These are phyloP conservation scores for Phenganax stokvisi DNA, from an alignment of 92 coral and sea anemone species.

Conservation along the genomic window DNA sequence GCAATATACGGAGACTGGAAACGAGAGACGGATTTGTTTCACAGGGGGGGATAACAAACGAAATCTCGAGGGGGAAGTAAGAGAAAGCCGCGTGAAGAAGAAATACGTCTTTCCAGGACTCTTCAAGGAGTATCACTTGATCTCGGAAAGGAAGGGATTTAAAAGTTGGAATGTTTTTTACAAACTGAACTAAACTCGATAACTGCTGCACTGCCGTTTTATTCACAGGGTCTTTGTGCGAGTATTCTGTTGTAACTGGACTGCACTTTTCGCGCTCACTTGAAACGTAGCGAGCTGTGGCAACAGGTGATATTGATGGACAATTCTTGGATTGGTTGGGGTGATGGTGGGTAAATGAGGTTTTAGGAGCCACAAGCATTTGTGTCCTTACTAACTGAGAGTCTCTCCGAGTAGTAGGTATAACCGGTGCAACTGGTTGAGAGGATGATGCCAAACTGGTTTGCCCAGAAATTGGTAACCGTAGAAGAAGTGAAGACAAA, in stretches of 20 bases:
- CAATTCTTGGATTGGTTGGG: constrained; percentile 18
- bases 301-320: constrained; percentile 23
- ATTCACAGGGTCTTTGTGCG: constrained; percentile 63
- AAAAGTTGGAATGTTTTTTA: constrained; percentile 80
- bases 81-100: constrained; percentile 88
- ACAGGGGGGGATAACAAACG: constrained; percentile 46
- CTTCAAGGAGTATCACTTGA: constrained; percentile 90
- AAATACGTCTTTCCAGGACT: constrained; percentile 87
- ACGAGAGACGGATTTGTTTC: constrained; percentile 42
- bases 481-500: background rate
- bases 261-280: constrained; percentile 32
- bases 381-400: background rate
- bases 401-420: background rate
- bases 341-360: constrained; percentile 13
- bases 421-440: background rate
- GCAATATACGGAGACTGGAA: constrained; percentile 57
- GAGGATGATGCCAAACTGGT: background rate
- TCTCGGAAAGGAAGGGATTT: constrained; percentile 81
- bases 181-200: constrained; percentile 72
- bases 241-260: constrained; percentile 19
- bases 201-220: constrained; percentile 68
- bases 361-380: background rate
- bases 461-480: background rate
- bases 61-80: constrained; percentile 66
- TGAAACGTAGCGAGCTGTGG: constrained; percentile 28